These are phyloP conservation scores for Peromyscus polionotus DNA, from an alignment of 2,113 vertebrate species.

Conservation along the genomic window DNA sequence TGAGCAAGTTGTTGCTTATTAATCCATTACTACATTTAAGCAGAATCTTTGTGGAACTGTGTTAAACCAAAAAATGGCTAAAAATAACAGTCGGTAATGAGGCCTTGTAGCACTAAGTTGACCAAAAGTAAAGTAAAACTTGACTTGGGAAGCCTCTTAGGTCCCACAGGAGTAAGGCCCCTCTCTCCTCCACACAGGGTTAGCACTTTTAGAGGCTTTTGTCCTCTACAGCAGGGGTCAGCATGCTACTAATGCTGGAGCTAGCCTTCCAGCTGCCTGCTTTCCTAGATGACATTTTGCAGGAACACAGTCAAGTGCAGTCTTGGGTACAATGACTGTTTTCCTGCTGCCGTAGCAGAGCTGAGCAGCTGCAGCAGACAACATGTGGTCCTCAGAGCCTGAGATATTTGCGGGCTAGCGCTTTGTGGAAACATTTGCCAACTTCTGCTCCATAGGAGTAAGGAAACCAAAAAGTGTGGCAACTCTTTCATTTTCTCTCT, in stretches of 20 bases:
- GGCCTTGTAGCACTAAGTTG: not conserved
- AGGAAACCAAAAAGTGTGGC: not conserved
- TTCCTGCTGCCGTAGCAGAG: not conserved
- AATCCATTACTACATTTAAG: not conserved
- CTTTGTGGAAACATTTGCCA: not conserved
- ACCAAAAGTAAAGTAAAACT: not conserved
- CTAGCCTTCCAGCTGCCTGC: not conserved
- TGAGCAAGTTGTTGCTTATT: not conserved
- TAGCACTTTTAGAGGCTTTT: not conserved
- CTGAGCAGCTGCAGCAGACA: not conserved
- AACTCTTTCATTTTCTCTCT: not conserved
- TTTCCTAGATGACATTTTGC: not conserved
- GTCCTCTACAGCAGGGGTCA: not conserved
- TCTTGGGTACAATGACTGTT: not conserved
- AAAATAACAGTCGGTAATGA: not conserved
- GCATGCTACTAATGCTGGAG: not conserved
- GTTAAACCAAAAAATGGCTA: not conserved
- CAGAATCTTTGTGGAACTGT: not conserved
- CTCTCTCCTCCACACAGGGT: not conserved
- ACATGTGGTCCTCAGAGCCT: not conserved
- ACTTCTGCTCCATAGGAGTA: not conserved
- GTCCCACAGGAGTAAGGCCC: not conserved
- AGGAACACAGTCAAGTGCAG: not conserved
- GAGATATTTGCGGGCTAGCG: not conserved
- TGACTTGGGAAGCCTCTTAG: not conserved